These are phyloP conservation scores for Coboldia fuscipes DNA, from an alignment of 1,140 invertebrate species.

Conservation along the genomic window DNA sequence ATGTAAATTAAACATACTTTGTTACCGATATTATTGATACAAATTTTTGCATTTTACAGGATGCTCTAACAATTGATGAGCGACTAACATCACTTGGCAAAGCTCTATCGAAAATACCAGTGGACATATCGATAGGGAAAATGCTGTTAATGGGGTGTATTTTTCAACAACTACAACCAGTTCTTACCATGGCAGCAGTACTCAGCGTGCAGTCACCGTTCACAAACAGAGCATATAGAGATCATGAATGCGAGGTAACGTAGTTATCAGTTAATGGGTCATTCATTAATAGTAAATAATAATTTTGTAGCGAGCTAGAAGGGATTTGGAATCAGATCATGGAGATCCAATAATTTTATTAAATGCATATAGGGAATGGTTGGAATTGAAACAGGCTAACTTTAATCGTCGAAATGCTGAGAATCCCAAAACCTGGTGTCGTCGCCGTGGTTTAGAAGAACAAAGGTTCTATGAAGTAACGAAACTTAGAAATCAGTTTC, in stretches of 20 bases:
- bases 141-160: conserved; percentile 86
- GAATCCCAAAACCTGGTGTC: conserved; percentile 63
- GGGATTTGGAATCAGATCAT: conserved; percentile 72
- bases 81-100: conserved; percentile 77
- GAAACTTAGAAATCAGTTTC: conserved; percentile 78
- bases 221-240: conserved; percentile 68
- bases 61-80: conserved; percentile 63
- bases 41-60: conserved; percentile 27
- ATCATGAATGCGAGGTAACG: conserved; percentile 63
- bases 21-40: neutral
- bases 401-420: conserved; percentile 13
- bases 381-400: conserved; percentile 45
- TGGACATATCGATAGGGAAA: conserved; percentile 89
- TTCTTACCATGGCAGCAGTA: conserved; percentile 74
- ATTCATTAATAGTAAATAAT: conserved; percentile 2
- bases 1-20: conserved; percentile 31
- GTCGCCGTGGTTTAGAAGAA: conserved; percentile 73
- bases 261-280: conserved; percentile 7
- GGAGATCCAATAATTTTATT: conserved; percentile 89
- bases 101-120: conserved; percentile 71
- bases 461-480: conserved; percentile 92
- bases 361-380: conserved; percentile 77
- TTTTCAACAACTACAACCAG: conserved; percentile 78
- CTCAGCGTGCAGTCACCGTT: conserved; percentile 87
- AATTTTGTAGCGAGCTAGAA: conserved; percentile 40